A percentile compares a stretch with the other conserved stretches of the same genome.
These are phyloP conservation scores for Patella ulyssiponensis DNA, from an alignment of 2,888 invertebrate genomes.

Conservation along the genomic window DNA sequence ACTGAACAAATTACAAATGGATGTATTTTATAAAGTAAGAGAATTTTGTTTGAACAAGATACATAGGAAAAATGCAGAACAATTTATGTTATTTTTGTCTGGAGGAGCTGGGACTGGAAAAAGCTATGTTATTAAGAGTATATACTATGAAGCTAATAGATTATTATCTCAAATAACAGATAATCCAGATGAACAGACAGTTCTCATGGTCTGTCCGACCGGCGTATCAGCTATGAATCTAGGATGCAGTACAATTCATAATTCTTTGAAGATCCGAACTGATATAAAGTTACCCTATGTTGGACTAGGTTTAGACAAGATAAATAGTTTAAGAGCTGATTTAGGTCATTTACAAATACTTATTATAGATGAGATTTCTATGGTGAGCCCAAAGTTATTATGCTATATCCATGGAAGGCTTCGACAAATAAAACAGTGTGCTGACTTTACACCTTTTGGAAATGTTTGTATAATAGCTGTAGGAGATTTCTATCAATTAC, in stretches of 20 bases:
- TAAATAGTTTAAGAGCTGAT: constrained; percentile 13
- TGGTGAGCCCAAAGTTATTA: constrained; percentile 11
- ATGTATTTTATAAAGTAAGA: constrained; percentile 26
- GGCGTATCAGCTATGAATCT: constrained; percentile 18
- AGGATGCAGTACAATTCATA: constrained; percentile 12
- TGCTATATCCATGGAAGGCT: constrained; percentile 24
- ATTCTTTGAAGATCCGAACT: neutral
- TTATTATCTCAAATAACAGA: constrained; percentile 1
- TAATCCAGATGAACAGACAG: constrained; percentile 19
- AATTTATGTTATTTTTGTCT: constrained; percentile 21
- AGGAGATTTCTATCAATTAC: constrained; percentile 28
- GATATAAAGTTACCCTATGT: constrained; percentile 17
- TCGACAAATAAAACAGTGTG: constrained; percentile 21
- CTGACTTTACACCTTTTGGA: constrained; percentile 16
- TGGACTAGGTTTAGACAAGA: constrained; percentile 10
- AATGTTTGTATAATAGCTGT: constrained; percentile 13
- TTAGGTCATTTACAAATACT: constrained; percentile 17
- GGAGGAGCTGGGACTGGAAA: constrained; percentile 26
- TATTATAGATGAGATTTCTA: constrained; percentile 26
- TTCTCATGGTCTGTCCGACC: constrained; percentile 6
- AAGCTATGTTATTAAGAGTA: constrained; percentile 19
- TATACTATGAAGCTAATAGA: constrained; percentile 23
- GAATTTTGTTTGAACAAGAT: constrained; percentile 20
- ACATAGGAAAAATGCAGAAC: constrained; percentile 8
- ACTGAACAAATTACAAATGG: constrained; percentile 19